A percentile compares a stretch with the other conserved stretches of the same genome.
Conservation (phyloP, 2,113 vertebrate genomes). For the Leucosticte australis region DNA sequence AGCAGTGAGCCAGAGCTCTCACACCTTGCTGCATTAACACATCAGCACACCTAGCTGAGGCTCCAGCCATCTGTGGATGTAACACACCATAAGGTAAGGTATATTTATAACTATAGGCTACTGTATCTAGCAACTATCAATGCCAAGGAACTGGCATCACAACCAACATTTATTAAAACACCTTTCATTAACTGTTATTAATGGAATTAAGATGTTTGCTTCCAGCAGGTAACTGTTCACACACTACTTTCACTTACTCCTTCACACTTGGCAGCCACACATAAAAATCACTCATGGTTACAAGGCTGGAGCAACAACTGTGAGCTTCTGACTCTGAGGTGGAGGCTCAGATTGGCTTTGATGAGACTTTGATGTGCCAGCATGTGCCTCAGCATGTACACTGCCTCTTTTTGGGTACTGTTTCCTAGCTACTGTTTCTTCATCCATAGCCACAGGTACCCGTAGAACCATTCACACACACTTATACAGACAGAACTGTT, state of each 20-base stretch:
- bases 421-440: background rate
- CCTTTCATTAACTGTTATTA: background rate
- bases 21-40: background rate
- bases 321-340: background rate
- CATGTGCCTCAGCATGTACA: background rate
- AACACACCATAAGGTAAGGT: background rate
- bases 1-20: background rate
- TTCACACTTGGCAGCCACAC: background rate
- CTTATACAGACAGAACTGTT: background rate
- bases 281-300: background rate
- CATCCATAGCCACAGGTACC: background rate
- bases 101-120: background rate
- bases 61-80: background rate
- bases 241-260: background rate
- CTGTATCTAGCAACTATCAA: background rate
- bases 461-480: rapidly evolving
- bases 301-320: background rate
- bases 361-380: background rate
- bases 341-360: background rate
- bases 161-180: background rate
- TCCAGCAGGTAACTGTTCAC: background rate
- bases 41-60: background rate
- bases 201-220: background rate
- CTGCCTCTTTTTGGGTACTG: background rate
- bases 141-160: background rate